These are phyloP conservation scores for Busseola fusca DNA, from an alignment of 2,888 invertebrate genomes.

Conservation along the genomic window DNA sequence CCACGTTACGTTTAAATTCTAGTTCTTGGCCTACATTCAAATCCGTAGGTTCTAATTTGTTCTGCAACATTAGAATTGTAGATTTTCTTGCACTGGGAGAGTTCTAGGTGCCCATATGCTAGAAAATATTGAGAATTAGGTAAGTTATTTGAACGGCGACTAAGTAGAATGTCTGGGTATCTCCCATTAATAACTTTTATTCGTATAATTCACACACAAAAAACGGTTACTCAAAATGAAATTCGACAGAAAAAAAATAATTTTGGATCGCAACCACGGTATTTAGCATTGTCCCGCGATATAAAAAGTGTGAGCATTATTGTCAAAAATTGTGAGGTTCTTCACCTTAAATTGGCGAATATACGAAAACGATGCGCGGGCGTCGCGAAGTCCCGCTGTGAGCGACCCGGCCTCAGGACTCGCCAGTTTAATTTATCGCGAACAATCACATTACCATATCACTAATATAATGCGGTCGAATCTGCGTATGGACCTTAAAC, in stretches of 20 bases:
- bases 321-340: slow-evolving; percentile 80
- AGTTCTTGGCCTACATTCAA: neutral
- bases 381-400: slow-evolving; percentile 83
- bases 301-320: slow-evolving; percentile 74
- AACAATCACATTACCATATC: slow-evolving; percentile 89
- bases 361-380: slow-evolving; percentile 73
- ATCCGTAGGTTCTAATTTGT: neutral
- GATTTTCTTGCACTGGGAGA: neutral
- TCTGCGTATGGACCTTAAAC: slow-evolving; percentile 85
- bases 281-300: slow-evolving; percentile 63
- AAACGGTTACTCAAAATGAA: slow-evolving; percentile 16
- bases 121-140: neutral
- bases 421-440: slow-evolving; percentile 85
- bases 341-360: slow-evolving; percentile 77
- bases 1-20: neutral
- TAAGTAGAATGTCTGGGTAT: neutral
- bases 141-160: neutral
- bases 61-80: neutral
- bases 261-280: slow-evolving; percentile 60
- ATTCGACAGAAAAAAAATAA: slow-evolving; percentile 41
- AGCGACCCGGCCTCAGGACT: slow-evolving; percentile 72
- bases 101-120: neutral
- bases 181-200: neutral
- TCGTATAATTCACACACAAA: slow-evolving; percentile 1
- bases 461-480: slow-evolving; percentile 86